Evolutionary conservation across 2,888 invertebrate genomes (phyloP), one percentile per base, ranked within the genome.

Genomic region (Drosophila mulleri): DNA sequence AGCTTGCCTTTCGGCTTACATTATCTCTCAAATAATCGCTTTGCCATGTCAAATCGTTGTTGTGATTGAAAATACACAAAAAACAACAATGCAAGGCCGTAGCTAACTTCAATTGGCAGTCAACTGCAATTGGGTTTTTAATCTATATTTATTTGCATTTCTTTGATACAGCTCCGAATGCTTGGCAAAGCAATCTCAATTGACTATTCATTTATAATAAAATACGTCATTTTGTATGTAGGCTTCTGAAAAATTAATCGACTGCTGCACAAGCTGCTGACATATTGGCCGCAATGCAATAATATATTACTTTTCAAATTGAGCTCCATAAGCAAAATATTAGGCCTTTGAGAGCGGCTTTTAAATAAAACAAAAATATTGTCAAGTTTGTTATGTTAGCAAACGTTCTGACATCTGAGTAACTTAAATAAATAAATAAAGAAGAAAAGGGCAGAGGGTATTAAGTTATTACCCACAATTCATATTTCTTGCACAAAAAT

Each of bases 11-110:
- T 66, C 47, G 39, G 32, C 32, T 59, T 37, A 63, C 66, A 71
- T 66, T 52, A 63, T 50, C 60, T 63, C 20, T 50, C 53, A 50
- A 67, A 65, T 67, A 68, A 68, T 80, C 73, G 58, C 23, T 32
- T 29, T 29, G 29, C 26, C 44, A 41, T 47, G 44, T 41, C 12
- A 54, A 59, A 62, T n/a, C 45, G 35, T 57, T 44, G 23, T 58
- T 39, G 23, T 77, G 65, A 69, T 72, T 61, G 48, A 78, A 60
- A 65, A 37, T 1, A 35, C 2, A 35, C 0, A 16, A 14, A 52
- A 8, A 20, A 50, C 0, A 35, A 23, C 37, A 32, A 18, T 32
- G 20, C 44, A 14, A 35, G 23, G 3, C 11, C 14, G 12, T 3
- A 8, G 29, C 14, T 1, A 32, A 16, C 5, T 23, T 6, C 20